Conservation (phyloP, 2,888 invertebrate genomes). For the Urechis unicinctus region DNA sequence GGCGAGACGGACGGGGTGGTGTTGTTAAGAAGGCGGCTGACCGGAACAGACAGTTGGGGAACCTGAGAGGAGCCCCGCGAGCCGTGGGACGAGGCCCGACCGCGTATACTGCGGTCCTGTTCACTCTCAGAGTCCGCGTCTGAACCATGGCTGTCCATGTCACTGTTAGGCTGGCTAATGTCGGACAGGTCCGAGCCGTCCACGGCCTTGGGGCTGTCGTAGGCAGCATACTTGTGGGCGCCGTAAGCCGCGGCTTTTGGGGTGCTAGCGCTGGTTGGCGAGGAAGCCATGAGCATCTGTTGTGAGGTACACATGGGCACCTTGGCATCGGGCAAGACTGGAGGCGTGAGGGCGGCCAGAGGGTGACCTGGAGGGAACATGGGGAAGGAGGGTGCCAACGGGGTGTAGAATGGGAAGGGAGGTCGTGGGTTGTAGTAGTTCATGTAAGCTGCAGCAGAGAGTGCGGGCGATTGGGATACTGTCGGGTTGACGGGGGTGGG, state of each 20-base stretch:
- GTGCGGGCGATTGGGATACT: conserved; percentile 5
- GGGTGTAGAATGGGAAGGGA: conserved; percentile 34
- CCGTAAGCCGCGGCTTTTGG: conserved; percentile 2
- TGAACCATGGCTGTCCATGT: conserved; percentile 27
- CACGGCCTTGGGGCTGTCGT: too few relatives aligned
- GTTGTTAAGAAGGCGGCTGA: background rate
- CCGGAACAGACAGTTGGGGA: background rate
- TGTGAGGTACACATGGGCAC: background rate
- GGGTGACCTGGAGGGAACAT: conserved; percentile 16
- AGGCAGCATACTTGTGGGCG: conserved; percentile 9
- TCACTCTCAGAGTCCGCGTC: conserved; percentile 25
- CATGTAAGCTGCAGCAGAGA: conserved; percentile 28
- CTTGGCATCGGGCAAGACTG: conserved; percentile 1
- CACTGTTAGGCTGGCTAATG: conserved; percentile 23
- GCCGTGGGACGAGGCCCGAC: background rate
- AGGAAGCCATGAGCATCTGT: background rate
- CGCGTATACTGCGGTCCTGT: background rate
- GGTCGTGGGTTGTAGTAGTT: conserved; percentile 31
- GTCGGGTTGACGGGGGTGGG: conserved; percentile 6
- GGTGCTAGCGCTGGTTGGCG: conserved; percentile 1
- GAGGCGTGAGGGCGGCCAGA: conserved; percentile 15
- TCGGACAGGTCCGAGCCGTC: conserved; percentile 3
- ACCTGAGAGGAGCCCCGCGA: background rate
- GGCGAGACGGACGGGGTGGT: background rate
- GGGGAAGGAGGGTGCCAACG: conserved; percentile 20